These are phyloP conservation scores for Entomobrya multifasciata DNA, from an alignment of 2,888 invertebrate species.

Conservation along the genomic window DNA sequence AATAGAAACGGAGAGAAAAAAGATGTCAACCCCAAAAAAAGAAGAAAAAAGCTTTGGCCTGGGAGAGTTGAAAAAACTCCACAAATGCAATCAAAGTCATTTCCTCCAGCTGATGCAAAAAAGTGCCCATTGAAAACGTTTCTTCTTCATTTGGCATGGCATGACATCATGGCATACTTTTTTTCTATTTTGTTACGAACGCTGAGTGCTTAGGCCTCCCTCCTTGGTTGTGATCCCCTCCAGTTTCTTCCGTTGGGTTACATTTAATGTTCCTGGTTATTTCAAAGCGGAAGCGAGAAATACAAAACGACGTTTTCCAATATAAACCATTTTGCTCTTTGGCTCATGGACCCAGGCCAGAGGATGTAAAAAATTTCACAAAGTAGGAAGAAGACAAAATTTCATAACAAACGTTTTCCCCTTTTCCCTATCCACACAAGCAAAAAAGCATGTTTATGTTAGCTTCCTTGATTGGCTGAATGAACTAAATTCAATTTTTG, in stretches of 20 bases:
- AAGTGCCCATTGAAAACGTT: background rate
- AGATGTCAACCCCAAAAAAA: background rate
- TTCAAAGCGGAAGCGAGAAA: background rate
- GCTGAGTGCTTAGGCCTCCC: background rate
- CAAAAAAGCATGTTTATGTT: too few relatives aligned
- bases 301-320: slow-evolving; percentile 31
- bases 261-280: slow-evolving; percentile 4
- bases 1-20: background rate
- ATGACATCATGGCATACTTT: slow-evolving; percentile 12
- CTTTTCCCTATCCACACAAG: background rate
- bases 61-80: slow-evolving; percentile 5
- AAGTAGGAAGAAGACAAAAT: slow-evolving; percentile 13
- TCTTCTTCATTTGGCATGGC: background rate
- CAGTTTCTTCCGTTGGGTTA: background rate
- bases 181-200: background rate
- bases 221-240: too few relatives aligned
- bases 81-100: slow-evolving; percentile 72
- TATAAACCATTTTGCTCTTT: slow-evolving; percentile 14
- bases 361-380: background rate
- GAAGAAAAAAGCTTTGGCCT: background rate
- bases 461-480: slow-evolving; percentile 24
- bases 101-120: slow-evolving; percentile 68
- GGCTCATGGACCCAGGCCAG: background rate
- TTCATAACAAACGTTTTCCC: background rate
- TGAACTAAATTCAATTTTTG: slow-evolving; percentile 39